These are phyloP conservation scores for Dasyprocta punctata DNA, from an alignment of 2,113 vertebrate species.

Conservation along the genomic window DNA sequence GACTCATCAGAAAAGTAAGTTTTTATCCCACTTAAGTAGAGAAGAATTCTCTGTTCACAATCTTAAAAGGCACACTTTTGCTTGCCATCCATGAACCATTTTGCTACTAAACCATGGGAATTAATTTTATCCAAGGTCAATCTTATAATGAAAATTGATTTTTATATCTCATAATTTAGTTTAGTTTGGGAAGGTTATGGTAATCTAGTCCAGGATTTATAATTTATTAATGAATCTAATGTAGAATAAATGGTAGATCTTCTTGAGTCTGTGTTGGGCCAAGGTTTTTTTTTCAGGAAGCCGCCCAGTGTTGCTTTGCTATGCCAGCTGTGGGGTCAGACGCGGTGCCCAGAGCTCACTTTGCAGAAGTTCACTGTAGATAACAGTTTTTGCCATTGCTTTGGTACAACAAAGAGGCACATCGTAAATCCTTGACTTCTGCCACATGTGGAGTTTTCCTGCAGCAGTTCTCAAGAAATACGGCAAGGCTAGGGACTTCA, in stretches of 20 bases:
- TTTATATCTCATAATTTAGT: constrained; percentile 3
- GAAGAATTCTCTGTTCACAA: not conserved
- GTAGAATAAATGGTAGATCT: constrained; percentile 30
- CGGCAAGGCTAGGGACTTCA: constrained; percentile 77
- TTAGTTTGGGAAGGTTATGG: constrained; percentile 47
- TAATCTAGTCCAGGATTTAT: constrained; percentile 18
- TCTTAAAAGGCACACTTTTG: not conserved
- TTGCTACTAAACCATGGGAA: not conserved
- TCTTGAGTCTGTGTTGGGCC: not conserved
- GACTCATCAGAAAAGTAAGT: not conserved
- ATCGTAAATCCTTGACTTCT: constrained; percentile 85
- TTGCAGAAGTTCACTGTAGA: constrained; percentile 62
- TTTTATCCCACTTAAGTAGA: constrained; percentile 1
- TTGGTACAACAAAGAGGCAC: constrained; percentile 76
- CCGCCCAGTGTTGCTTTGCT: not conserved
- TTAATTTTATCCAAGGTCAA: constrained; percentile 55
- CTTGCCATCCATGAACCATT: not conserved
- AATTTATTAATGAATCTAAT: not conserved
- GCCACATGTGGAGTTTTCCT: constrained; percentile 80
- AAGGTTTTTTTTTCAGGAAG: not conserved
- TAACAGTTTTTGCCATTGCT: constrained; percentile 76
- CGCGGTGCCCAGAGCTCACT: constrained; percentile 53
- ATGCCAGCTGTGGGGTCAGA: constrained; percentile 66
- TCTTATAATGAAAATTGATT: not conserved
- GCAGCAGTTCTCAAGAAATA: constrained; percentile 80